Percentiles rank a stretch among this genome's conserved stretches.
phyloP scores from a whole-genome alignment of 1,140 invertebrate genomes.

The Listronotus oregonensis region DNA sequence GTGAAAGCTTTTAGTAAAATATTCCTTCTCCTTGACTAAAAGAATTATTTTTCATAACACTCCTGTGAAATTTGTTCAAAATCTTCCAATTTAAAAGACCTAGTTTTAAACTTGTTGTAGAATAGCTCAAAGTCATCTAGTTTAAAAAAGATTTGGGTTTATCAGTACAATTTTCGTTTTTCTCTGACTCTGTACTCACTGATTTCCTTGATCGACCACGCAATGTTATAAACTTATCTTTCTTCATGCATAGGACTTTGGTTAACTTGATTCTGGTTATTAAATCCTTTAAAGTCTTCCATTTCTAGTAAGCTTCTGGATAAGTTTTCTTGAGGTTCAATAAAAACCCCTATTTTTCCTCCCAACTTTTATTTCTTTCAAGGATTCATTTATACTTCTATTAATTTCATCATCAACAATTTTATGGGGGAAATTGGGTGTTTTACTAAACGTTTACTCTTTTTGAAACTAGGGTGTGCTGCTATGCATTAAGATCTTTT shows the following conservation, averaged over 20 bases:
- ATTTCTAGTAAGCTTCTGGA: background rate
- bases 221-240: background rate
- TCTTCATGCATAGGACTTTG: background rate
- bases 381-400: constrained; percentile 11
- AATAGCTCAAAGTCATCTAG: constrained; percentile 8
- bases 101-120: constrained; percentile 2
- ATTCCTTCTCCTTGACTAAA: background rate
- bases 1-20: no score
- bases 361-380: constrained; percentile 13
- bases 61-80: constrained; percentile 11
- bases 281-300: background rate
- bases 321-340: background rate
- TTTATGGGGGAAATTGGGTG: constrained; percentile 16
- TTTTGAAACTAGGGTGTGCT: constrained; percentile 19
- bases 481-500: constrained; percentile 14
- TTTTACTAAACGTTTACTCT: background rate
- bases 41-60: background rate
- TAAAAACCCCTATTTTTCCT: background rate
- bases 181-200: background rate
- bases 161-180: background rate
- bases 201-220: no score
- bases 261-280: background rate
- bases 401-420: constrained; percentile 6
- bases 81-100: constrained; percentile 6
- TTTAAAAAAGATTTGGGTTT: constrained; percentile 1